A percentile compares a stretch with the other conserved stretches of the same genome.
These are phyloP conservation scores for Sphaeramia orbicularis DNA, from an alignment of 2,797 vertebrate genomes.

Conservation along the genomic window DNA sequence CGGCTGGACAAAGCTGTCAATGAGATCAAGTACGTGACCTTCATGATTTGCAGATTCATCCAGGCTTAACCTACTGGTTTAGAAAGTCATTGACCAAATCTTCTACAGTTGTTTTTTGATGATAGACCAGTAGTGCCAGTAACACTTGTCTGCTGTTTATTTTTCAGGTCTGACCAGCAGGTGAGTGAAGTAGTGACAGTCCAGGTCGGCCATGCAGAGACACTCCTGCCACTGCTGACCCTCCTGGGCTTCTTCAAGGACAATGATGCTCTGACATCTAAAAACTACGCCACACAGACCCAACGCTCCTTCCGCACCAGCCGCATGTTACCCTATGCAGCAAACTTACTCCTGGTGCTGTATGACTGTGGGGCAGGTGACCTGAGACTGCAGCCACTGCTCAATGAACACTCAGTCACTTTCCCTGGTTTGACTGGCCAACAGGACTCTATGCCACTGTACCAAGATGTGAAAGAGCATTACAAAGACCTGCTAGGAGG, in stretches of 20 bases:
- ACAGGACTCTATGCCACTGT: slow-evolving; percentile 80
- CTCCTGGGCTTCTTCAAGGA: slow-evolving; percentile 96
- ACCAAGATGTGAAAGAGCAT: slow-evolving; percentile 84
- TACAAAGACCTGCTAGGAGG: slow-evolving; percentile 88
- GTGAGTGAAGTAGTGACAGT: slow-evolving; percentile 89
- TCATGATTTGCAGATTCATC: not conserved
- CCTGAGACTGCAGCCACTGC: slow-evolving; percentile 86
- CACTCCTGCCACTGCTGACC: slow-evolving; percentile 92
- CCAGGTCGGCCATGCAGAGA: slow-evolving; percentile 96
- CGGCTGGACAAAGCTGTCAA: slow-evolving; percentile 86
- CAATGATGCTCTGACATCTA: slow-evolving; percentile 81
- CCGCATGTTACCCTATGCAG: slow-evolving; percentile 90
- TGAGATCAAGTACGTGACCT: slow-evolving; percentile 77
- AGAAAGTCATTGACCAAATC: too few relatives aligned
- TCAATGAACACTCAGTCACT: slow-evolving; percentile 90
- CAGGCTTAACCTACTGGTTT: too few relatives aligned
- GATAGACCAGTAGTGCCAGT: not conserved
- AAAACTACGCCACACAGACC: slow-evolving; percentile 85
- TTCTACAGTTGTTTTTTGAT: not conserved
- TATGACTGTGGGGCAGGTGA: slow-evolving; percentile 90
- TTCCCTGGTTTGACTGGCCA: slow-evolving; percentile 82
- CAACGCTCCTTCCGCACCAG: slow-evolving; percentile 90
- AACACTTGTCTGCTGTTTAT: not conserved
- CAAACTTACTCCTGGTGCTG: slow-evolving; percentile 92
- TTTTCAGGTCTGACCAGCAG: slow-evolving; percentile 83